A percentile compares a stretch with the other conserved stretches of the same genome.
phyloP scores from a whole-genome alignment of 2,113 vertebrate species.

The Coturnix japonica region DNA sequence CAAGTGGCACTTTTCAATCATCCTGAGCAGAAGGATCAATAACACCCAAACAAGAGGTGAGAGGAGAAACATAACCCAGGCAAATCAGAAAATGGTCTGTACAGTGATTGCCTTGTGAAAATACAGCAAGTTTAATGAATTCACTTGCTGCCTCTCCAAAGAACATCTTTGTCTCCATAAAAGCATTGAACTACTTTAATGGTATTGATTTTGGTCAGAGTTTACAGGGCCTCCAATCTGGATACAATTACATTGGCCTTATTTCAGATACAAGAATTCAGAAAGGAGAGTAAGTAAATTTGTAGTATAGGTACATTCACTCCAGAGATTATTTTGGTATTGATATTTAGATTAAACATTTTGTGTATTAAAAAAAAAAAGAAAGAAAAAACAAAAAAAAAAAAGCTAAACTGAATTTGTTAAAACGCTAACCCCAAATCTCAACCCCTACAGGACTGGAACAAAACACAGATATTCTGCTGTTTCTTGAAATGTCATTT shows the following conservation, averaged over 20 bases:
- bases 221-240: background rate
- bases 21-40: background rate
- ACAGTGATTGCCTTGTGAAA: background rate
- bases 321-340: background rate
- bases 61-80: background rate
- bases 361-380: background rate
- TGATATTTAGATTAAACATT: slow-evolving; percentile 1
- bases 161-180: background rate
- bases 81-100: background rate
- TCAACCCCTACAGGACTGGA: background rate
- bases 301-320: background rate
- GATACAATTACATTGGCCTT: background rate
- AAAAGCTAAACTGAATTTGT: background rate
- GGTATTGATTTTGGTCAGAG: slow-evolving; percentile 31
- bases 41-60: background rate
- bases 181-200: background rate
- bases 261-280: background rate
- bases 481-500: background rate
- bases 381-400: accelerated
- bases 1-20: background rate
- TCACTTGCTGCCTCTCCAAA: background rate
- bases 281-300: background rate
- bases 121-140: background rate
- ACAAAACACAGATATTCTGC: background rate
- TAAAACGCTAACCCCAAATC: background rate